Evolutionary conservation across 1,140 invertebrate genomes (phyloP).

Genomic region (Cydia amplana): DNA sequence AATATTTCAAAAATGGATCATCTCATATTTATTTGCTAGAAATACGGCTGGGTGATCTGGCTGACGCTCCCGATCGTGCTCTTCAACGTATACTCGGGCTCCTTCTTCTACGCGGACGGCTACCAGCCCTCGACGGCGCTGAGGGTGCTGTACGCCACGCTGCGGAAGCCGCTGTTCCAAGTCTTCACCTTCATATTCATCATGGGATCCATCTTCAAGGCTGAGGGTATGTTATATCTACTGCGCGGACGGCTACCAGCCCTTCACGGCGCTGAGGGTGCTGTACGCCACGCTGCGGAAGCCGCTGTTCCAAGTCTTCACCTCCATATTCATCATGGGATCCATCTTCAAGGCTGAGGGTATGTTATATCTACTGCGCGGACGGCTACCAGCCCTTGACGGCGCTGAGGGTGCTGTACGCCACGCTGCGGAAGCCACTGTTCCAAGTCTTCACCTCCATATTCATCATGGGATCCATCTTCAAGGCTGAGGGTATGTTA

Average conservation of each 20-base stretch:
- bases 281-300: slow-evolving; percentile 63
- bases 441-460: slow-evolving; percentile 52
- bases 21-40: slow-evolving; percentile 46
- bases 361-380: slow-evolving; percentile 59
- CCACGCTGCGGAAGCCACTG: slow-evolving; percentile 56
- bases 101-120: slow-evolving; percentile 56
- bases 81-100: slow-evolving; percentile 56
- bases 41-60: slow-evolving; percentile 53
- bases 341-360: slow-evolving; percentile 61
- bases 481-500: slow-evolving; percentile 63
- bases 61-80: slow-evolving; percentile 54
- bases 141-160: slow-evolving; percentile 54
- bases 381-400: slow-evolving; percentile 42
- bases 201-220: slow-evolving; percentile 55
- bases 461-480: slow-evolving; percentile 53
- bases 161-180: slow-evolving; percentile 62
- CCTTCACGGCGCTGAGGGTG: slow-evolving; percentile 41
- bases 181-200: slow-evolving; percentile 49
- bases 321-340: slow-evolving; percentile 51
- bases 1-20: too few relatives aligned
- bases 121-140: slow-evolving; percentile 35
- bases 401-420: slow-evolving; percentile 51
- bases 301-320: slow-evolving; percentile 52
- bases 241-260: slow-evolving; percentile 48
- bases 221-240: slow-evolving; percentile 62